Evolutionary conservation across 2,113 vertebrate species (phyloP), one percentile per base, ranked within the genome.

Genomic region (Cyanoliseus patagonus): DNA sequence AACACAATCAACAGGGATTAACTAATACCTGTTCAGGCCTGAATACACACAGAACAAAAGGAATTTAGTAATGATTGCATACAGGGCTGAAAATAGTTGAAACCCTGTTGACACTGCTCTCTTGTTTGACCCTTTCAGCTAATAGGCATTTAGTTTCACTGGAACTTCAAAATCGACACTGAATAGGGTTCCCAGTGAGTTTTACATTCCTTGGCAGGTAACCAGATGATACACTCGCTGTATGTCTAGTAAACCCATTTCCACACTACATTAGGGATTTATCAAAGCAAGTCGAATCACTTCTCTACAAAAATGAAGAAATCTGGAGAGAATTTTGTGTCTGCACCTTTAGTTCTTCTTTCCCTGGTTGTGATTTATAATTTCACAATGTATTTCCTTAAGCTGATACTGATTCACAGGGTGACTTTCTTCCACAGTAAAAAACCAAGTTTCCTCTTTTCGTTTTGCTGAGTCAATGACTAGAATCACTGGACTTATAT

Each of bases 201-300:
- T 88, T 92, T 92, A 72, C 39, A 3, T 90, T 89, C 27, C 85
- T 93, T 95, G 93, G 94, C 67, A 97, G 90, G 90, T 95, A 95
- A 97, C 81, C 25, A 86, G 82, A 90, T 93, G 81, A 92, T 81
- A 37, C 37, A 88, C 78, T 96, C 44, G 70, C 84, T 97, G 24
- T 90, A 67, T 86, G 84, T 63, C 91, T 91, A 87, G 70, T 91
- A 97, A 97, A 96, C 62, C 75, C 79, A 94, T 96, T 97, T 97
- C 74, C 96, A 97, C 91, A 96, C 83, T 91, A 55, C 75, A 97
- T 97, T 96, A 97, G 83, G 86, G 81, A 93, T 94, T 88, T 95
- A 97, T 95, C 91, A 97, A 97, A 96, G 95, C 85, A 97, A 94
- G 68, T 17, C 25, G 3, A 94, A 92, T 92, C 85, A 44, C 70